Evolutionary conservation across 1,140 invertebrate species (phyloP).

Genomic region (Phenacoccus solenopsis): DNA sequence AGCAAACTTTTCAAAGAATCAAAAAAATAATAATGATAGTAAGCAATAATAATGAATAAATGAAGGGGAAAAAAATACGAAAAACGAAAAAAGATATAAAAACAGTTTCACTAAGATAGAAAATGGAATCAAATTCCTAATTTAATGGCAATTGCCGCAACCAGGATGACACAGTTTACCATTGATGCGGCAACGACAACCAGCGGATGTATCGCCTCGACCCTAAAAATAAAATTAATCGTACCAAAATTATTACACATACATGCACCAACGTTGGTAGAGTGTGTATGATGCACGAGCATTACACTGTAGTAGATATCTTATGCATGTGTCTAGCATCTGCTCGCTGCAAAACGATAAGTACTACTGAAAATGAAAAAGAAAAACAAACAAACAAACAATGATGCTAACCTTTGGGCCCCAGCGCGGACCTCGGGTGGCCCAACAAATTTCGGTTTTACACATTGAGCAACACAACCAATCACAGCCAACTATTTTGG

Average conservation of each 20-base stretch:
- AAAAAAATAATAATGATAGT: no score
- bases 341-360: neutral
- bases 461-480: conserved; percentile 88
- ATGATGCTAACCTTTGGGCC: conserved; percentile 48
- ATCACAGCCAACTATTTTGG: conserved; percentile 92
- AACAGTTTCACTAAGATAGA: no score
- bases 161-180: conserved; percentile 68
- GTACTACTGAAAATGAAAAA: neutral
- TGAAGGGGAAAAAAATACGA: no score
- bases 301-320: no score
- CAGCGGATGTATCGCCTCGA: conserved; percentile 64
- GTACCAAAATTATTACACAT: no score
- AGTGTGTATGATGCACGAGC: no score
- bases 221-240: conserved; percentile 38
- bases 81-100: no score
- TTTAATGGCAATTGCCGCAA: conserved; percentile 12
- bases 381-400: neutral
- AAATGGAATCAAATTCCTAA: no score
- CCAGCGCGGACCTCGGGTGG: conserved; percentile 76
- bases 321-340: no score
- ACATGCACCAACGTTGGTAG: no score
- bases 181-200: conserved; percentile 69
- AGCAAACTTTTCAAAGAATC: no score
- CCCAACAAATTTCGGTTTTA: conserved; percentile 91
- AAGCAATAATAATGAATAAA: no score